These are phyloP conservation scores for Balaenoptera acutorostrata DNA, from an alignment of 2,113 vertebrate genomes.

Conservation along the genomic window DNA sequence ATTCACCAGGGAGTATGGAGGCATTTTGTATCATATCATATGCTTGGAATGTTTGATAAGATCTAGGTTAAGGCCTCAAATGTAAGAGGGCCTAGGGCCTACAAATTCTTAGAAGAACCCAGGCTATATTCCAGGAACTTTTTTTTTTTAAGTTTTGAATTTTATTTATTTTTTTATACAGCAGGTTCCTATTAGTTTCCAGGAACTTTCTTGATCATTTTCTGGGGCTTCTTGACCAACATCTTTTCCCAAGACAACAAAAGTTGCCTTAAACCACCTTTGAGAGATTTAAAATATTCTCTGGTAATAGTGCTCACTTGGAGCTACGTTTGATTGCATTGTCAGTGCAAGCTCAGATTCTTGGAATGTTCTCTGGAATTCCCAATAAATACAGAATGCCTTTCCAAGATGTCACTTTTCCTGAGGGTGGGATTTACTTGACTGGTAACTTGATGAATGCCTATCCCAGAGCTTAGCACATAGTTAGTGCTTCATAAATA, in stretches of 20 bases:
- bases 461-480: background rate
- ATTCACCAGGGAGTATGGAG: background rate
- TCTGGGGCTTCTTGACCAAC: background rate
- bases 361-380: background rate
- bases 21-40: background rate
- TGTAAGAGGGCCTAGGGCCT: background rate
- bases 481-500: background rate
- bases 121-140: background rate
- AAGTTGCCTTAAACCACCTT: background rate
- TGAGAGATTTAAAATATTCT: background rate
- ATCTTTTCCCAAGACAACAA: conserved; percentile 22
- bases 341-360: background rate
- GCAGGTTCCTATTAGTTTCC: background rate
- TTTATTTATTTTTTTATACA: no score
- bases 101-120: background rate
- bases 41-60: background rate
- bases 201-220: background rate
- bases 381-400: background rate
- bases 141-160: background rate
- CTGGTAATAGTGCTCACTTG: background rate
- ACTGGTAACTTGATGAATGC: background rate
- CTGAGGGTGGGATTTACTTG: background rate
- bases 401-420: background rate
- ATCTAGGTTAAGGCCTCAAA: background rate
- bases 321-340: background rate